Evolutionary conservation across 2,113 vertebrate genomes (phyloP).

Genomic region (Calyptomena viridis): DNA sequence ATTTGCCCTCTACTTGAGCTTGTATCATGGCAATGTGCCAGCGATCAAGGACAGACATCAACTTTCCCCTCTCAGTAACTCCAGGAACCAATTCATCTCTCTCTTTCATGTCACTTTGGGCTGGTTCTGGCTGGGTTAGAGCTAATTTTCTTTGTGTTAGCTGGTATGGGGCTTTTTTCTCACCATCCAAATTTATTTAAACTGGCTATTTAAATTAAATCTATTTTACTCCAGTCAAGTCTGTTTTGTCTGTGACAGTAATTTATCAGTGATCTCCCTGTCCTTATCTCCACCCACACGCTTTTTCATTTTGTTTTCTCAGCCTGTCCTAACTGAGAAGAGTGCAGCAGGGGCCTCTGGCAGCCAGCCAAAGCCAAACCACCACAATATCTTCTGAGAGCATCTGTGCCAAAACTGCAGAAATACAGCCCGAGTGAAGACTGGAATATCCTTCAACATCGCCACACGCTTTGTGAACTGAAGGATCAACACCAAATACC

Average conservation of each 20-base stretch:
- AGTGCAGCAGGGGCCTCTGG: rapidly evolving
- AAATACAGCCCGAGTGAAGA: not conserved
- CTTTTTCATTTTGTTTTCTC: not conserved
- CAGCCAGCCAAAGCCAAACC: not conserved
- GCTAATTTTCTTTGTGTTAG: not conserved
- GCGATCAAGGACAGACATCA: not conserved
- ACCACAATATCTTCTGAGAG: not conserved
- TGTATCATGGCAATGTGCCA: not conserved
- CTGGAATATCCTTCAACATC: not conserved
- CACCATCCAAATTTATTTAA: not conserved
- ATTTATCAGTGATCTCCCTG: not conserved
- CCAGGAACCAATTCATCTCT: not conserved
- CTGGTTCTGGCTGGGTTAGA: not conserved
- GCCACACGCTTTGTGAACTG: rapidly evolving
- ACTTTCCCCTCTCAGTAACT: not conserved
- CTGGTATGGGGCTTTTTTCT: not conserved
- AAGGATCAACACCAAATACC: not conserved
- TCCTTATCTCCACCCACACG: not conserved
- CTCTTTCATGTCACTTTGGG: not conserved
- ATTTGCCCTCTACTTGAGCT: not conserved
- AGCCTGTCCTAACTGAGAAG: not conserved
- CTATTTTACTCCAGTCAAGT: rapidly evolving
- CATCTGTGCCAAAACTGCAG: not conserved
- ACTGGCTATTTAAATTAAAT: not conserved
- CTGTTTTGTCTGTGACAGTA: not conserved